These are phyloP conservation scores for Porites cylindrica DNA, from an alignment of 92 coral and sea anemone species.

Conservation along the genomic window DNA sequence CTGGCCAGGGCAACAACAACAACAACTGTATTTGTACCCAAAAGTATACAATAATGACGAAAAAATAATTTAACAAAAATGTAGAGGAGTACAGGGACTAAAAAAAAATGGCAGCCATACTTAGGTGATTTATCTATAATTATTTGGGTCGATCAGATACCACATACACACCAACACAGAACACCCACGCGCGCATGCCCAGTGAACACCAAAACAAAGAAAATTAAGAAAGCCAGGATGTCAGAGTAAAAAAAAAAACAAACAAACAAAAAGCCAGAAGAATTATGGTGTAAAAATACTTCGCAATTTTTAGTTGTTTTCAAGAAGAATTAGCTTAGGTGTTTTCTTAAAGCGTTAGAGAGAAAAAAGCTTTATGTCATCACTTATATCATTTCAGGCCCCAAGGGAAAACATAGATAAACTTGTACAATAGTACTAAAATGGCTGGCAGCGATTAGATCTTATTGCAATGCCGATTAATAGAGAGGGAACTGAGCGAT, in stretches of 20 bases:
- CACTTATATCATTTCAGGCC: too few relatives aligned
- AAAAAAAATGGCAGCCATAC: neutral
- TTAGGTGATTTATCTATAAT: neutral
- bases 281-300: too few relatives aligned
- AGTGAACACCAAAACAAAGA: neutral
- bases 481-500: too few relatives aligned
- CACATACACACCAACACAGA: neutral
- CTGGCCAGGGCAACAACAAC: neutral
- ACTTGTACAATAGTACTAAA: neutral
- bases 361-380: too few relatives aligned
- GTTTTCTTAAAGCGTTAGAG: neutral
- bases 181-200: too few relatives aligned
- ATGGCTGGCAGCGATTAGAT: neutral
- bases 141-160: neutral
- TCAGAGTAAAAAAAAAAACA: too few relatives aligned
- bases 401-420: too few relatives aligned
- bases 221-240: neutral
- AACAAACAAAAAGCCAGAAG: too few relatives aligned
- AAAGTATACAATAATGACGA: conserved; percentile 4
- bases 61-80: neutral
- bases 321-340: neutral
- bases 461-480: too few relatives aligned
- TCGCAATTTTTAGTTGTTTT: neutral
- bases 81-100: conserved; percentile 13
- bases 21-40: conserved; percentile 22